These are phyloP conservation scores for Avahi laniger DNA, from an alignment of 2,797 vertebrate genomes.

Conservation along the genomic window DNA sequence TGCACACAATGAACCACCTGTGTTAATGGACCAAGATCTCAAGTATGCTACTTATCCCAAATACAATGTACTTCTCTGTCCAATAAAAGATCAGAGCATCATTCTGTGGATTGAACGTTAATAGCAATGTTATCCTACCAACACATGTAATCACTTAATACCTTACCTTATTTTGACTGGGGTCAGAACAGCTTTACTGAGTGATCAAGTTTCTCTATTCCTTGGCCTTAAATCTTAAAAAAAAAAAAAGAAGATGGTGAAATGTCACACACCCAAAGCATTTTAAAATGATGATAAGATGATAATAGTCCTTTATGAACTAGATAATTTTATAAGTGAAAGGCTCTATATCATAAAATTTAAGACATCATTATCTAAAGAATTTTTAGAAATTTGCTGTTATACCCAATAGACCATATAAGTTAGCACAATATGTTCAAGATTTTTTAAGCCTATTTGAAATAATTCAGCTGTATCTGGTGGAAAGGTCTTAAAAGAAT, in stretches of 20 bases:
- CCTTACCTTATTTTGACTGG: constrained; percentile 62
- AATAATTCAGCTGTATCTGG: constrained; percentile 35
- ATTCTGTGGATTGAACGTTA: constrained; percentile 33
- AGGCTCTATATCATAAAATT: constrained; percentile 50
- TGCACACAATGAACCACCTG: background rate
- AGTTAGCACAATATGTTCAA: background rate
- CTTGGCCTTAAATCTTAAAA: constrained; percentile 33
- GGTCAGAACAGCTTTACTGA: constrained; percentile 59
- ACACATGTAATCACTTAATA: constrained; percentile 75
- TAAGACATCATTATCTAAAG: background rate
- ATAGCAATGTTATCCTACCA: constrained; percentile 39
- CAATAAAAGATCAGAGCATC: constrained; percentile 52
- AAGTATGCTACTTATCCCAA: constrained; percentile 14
- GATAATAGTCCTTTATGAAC: constrained; percentile 51
- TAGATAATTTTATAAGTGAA: constrained; percentile 52
- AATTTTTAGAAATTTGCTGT: background rate
- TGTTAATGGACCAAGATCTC: background rate
- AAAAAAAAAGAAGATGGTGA: background rate
- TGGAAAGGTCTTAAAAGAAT: background rate
- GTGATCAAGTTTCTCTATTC: constrained; percentile 64
- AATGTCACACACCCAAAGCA: constrained; percentile 41
- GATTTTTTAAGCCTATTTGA: constrained; percentile 1
- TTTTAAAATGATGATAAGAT: constrained; percentile 56
- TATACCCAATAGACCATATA: background rate
- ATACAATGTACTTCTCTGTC: constrained; percentile 56